These are phyloP conservation scores for Brachionus asplanchnoidis DNA, from an alignment of 1,140 invertebrate genomes.

Conservation along the genomic window DNA sequence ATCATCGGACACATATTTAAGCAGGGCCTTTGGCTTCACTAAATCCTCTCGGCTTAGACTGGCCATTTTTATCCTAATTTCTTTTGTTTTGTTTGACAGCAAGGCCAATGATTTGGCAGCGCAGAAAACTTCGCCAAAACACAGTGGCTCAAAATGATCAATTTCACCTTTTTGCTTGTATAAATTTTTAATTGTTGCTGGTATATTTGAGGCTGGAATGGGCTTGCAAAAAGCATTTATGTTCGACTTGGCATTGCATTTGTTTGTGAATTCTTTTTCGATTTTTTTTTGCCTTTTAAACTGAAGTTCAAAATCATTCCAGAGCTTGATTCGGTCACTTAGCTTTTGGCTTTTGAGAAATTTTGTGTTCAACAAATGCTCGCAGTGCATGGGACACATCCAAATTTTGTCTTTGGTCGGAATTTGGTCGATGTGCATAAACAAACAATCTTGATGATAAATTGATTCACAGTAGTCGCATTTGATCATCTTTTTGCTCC, in stretches of 20 bases:
- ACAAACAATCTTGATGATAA: slow-evolving; percentile 85
- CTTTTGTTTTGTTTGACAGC: background rate
- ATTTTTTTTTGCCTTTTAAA: background rate
- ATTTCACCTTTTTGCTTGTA: background rate
- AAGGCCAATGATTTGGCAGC: background rate
- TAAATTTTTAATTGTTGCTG: background rate
- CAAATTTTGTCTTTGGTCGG: slow-evolving; percentile 71
- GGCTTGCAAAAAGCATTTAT: background rate
- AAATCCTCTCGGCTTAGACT: background rate
- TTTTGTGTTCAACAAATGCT: slow-evolving; percentile 57
- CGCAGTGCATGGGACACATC: slow-evolving; percentile 95
- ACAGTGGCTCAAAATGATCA: background rate
- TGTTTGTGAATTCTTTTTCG: background rate
- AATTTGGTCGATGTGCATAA: slow-evolving; percentile 78
- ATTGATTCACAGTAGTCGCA: slow-evolving; percentile 87
- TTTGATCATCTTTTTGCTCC: slow-evolving; percentile 70
- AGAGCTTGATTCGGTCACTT: background rate
- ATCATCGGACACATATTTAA: background rate
- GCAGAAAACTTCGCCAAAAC: background rate
- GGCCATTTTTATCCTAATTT: background rate
- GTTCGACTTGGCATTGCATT: background rate
- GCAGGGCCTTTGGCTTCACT: background rate
- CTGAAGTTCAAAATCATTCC: background rate
- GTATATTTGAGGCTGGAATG: background rate
- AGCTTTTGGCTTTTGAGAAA: slow-evolving; percentile 11